Percentiles rank a stretch among this genome's conserved stretches.
These are phyloP conservation scores for Murina feae DNA, from an alignment of 2,113 vertebrate genomes.

Conservation along the genomic window DNA sequence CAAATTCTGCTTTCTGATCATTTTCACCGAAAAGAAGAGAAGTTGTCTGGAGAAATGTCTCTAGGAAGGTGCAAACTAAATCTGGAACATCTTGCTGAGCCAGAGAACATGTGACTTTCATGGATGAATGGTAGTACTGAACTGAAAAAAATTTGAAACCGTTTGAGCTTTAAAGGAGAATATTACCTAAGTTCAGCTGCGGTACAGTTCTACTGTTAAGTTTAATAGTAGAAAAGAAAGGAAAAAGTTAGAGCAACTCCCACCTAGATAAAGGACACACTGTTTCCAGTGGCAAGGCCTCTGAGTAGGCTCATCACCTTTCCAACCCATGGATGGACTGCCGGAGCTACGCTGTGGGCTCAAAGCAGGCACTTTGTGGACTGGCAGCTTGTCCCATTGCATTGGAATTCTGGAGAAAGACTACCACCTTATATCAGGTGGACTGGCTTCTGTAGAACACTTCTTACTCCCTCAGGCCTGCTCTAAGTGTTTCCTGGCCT, in stretches of 20 bases:
- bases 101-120: not conserved
- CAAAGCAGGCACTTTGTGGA: not conserved
- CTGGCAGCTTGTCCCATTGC: too few relatives aligned
- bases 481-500: not conserved
- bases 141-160: not conserved
- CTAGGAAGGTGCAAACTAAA: not conserved
- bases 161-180: not conserved
- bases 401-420: not conserved
- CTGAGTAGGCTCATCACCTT: fast-evolving
- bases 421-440: not conserved
- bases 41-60: not conserved
- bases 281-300: not conserved
- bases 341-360: not conserved
- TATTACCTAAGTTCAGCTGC: not conserved
- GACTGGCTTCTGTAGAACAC: not conserved
- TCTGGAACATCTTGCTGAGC: not conserved
- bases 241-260: not conserved
- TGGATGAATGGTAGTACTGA: not conserved
- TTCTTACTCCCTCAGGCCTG: not conserved
- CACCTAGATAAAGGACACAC: not conserved
- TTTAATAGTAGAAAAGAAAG: not conserved
- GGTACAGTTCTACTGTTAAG: too few relatives aligned
- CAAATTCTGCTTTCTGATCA: not conserved
- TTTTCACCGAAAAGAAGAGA: not conserved
- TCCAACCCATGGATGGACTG: too few relatives aligned